Evolutionary conservation across 2,797 vertebrate genomes (phyloP).

Genomic region (Thaleichthys pacificus): DNA sequence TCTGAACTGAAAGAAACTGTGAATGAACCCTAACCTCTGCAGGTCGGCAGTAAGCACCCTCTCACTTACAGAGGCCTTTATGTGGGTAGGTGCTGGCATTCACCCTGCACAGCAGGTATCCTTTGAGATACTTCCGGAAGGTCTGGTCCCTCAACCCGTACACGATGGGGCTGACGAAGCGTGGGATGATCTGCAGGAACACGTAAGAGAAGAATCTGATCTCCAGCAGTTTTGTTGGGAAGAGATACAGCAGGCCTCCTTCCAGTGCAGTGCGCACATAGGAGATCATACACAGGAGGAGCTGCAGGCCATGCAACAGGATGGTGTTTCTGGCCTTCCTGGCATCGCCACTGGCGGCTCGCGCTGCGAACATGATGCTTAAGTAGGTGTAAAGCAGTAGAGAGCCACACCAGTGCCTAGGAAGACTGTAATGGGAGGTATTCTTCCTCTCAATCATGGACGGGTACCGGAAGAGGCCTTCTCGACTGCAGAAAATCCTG

Average conservation of each 20-base stretch:
- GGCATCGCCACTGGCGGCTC: conserved; percentile 11
- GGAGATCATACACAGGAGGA: conserved; percentile 52
- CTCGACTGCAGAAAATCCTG: conserved; percentile 33
- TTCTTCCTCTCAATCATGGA: conserved; percentile 48
- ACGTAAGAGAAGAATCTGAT: conserved; percentile 36
- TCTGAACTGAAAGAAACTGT: no score
- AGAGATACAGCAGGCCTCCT: not conserved
- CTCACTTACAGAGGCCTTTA: conserved; percentile 1
- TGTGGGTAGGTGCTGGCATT: not conserved
- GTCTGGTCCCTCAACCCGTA: conserved; percentile 58
- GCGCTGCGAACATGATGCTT: conserved; percentile 53
- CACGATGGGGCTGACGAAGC: conserved; percentile 58
- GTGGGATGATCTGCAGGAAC: conserved; percentile 54
- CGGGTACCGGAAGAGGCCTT: conserved; percentile 43
- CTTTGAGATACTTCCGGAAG: conserved; percentile 52
- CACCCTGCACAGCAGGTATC: conserved; percentile 30
- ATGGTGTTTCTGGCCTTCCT: conserved; percentile 60
- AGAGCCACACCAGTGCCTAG: conserved; percentile 58
- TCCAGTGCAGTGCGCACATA: not conserved
- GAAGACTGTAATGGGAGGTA: conserved; percentile 37
- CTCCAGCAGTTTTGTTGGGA: conserved; percentile 9
- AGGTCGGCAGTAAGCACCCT: not conserved
- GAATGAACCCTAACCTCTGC: no score
- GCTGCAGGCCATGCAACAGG: conserved; percentile 62
- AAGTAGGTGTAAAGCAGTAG: conserved; percentile 65